A percentile compares a stretch with the other conserved stretches of the same genome.
phyloP scores from a whole-genome alignment of 2,888 invertebrate genomes.

The Pristionchus arcanus region DNA sequence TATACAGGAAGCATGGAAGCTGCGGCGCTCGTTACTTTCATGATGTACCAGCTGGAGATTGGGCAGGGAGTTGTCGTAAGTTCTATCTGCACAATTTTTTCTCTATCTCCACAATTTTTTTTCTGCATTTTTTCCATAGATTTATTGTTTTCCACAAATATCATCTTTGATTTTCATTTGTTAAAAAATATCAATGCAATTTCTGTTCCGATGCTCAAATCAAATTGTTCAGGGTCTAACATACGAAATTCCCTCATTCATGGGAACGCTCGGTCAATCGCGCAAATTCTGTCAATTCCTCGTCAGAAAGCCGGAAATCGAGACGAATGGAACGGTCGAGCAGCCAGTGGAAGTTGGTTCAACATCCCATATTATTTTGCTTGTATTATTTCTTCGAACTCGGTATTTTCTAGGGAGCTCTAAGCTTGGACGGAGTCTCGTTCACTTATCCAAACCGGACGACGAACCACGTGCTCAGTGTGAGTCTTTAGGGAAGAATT shows the following conservation, averaged over 20 bases:
- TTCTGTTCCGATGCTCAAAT: too few species aligned
- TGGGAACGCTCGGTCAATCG: slow-evolving; percentile 81
- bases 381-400: too few species aligned
- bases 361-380: too few species aligned
- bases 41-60: slow-evolving; percentile 80
- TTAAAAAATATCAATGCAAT: too few species aligned
- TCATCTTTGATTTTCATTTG: too few species aligned
- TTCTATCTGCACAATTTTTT: too few species aligned
- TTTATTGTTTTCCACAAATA: too few species aligned
- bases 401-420: not conserved
- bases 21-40: slow-evolving; percentile 79
- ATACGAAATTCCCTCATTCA: slow-evolving; percentile 80
- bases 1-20: not conserved
- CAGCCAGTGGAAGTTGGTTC: not conserved
- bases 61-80: slow-evolving; percentile 64
- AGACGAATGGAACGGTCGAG: not conserved
- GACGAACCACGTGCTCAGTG: not conserved
- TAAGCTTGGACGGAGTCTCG: not conserved
- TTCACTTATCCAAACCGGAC: not conserved
- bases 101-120: too few species aligned
- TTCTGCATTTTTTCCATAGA: too few species aligned
- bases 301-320: slow-evolving; percentile 57
- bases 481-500: not conserved
- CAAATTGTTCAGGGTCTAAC: slow-evolving; percentile 79
- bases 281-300: slow-evolving; percentile 75